Evolutionary conservation across 2,888 invertebrate species (phyloP).

Genomic region (Mythimna albipuncta): DNA sequence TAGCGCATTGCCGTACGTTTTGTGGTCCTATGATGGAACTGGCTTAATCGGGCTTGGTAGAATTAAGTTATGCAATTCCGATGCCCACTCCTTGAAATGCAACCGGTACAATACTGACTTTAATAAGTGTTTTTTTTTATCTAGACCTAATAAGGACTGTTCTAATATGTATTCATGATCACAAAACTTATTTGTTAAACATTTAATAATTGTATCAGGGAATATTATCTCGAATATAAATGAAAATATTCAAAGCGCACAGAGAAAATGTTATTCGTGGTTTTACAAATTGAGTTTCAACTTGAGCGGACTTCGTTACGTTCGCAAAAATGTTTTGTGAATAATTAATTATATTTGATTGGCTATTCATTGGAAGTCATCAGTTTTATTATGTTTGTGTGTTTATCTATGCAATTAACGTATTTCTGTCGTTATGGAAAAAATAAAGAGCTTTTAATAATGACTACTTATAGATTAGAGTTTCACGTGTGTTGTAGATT

Average conservation of each 20-base stretch:
- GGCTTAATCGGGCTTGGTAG: too few species aligned
- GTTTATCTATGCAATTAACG: constrained; percentile 17
- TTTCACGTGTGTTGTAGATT: neutral
- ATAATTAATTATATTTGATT: constrained; percentile 69
- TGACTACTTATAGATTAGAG: neutral
- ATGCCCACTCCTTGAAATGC: too few species aligned
- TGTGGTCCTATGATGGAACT: too few species aligned
- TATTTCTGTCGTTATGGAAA: neutral
- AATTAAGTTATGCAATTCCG: too few species aligned
- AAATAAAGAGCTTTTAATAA: neutral
- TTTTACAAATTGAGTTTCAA: constrained; percentile 66
- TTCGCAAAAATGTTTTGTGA: constrained; percentile 68
- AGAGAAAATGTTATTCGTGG: constrained; percentile 57
- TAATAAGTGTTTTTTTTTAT: too few species aligned
- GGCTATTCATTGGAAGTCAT: constrained; percentile 66
- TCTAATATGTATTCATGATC: neutral
- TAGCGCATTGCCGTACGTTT: too few species aligned
- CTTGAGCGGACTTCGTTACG: constrained; percentile 45
- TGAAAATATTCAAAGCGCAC: constrained; percentile 56
- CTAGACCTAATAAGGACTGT: too few species aligned
- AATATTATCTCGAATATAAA: constrained; percentile 8
- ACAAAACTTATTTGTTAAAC: neutral
- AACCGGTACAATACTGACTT: too few species aligned
- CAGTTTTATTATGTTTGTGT: constrained; percentile 31
- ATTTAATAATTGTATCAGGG: neutral